These are phyloP conservation scores for Agriopis leucophaearia DNA, from an alignment of 2,888 invertebrate species.

Conservation along the genomic window DNA sequence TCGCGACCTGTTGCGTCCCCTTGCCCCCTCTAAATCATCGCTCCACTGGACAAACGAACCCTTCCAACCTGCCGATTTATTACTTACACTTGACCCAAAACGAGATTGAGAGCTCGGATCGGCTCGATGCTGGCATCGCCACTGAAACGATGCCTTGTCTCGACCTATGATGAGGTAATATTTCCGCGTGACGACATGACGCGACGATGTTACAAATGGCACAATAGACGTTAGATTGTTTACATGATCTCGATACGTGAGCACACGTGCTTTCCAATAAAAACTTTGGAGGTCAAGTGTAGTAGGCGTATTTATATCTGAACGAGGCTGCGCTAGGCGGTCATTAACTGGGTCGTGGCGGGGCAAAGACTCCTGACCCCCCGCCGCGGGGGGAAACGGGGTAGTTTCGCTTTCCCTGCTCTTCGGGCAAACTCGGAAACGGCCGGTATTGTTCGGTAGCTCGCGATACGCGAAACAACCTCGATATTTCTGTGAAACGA, in stretches of 20 bases:
- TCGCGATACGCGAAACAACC: slow-evolving; percentile 59
- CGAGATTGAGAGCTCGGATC: slow-evolving; percentile 46
- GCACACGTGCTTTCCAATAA: slow-evolving; percentile 83
- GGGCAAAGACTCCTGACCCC: slow-evolving; percentile 80
- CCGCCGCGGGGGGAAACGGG: slow-evolving; percentile 66
- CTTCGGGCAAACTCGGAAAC: slow-evolving; percentile 54
- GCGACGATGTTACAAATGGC: slow-evolving; percentile 25
- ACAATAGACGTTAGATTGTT: slow-evolving; percentile 61
- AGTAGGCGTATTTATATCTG: slow-evolving; percentile 86
- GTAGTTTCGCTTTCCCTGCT: slow-evolving; percentile 78
- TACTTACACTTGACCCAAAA: slow-evolving; percentile 54
- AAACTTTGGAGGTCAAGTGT: slow-evolving; percentile 87
- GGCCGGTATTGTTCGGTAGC: slow-evolving; percentile 58
- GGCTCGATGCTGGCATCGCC: slow-evolving; percentile 5
- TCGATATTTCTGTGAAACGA: slow-evolving; percentile 67
- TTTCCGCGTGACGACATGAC: background rate
- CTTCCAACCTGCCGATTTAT: slow-evolving; percentile 62
- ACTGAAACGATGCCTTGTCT: slow-evolving; percentile 13
- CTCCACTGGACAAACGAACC: slow-evolving; percentile 60
- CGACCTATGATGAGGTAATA: slow-evolving; percentile 21
- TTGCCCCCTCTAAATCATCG: slow-evolving; percentile 59
- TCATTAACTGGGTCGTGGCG: slow-evolving; percentile 85
- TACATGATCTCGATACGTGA: slow-evolving; percentile 73
- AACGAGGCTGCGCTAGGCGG: slow-evolving; percentile 82
- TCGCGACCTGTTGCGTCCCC: slow-evolving; percentile 83